Evolutionary conservation across 2,113 vertebrate species (phyloP), one percentile per base, ranked within the genome.

Genomic region (Istiophorus platypterus): DNA sequence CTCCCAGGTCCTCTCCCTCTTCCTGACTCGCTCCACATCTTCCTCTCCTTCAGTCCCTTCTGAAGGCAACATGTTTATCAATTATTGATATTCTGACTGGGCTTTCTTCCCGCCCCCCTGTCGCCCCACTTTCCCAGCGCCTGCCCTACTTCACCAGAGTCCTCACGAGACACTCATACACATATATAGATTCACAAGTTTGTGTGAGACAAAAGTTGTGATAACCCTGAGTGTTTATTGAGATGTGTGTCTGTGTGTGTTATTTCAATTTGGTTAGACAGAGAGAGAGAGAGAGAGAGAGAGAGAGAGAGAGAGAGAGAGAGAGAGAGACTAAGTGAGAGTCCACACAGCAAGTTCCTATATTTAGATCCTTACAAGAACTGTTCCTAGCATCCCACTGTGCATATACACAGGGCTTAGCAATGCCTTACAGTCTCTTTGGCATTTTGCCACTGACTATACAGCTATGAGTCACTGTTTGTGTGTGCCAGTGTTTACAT

Each of bases 11-110:
- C 56, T 72, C 81, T 66, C 58, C 72, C 45, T 49, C 76, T 17
- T 52, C 47, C 77, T 31, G 61, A n/a, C 37, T 67, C 68, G 56
- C 76, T 57, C 49, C 31, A 74, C 56, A 51, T 72, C 82, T 81
- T 81, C 78, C 45, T 87, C 78, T 85, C 74, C 61, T 80, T 83
- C 83, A 75, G 56, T 89, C 84, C 64, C 85, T 77, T 70, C 83
- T 90, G 91, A 91, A 87, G 88, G 87, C 86, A 90, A 89, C 91
- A 85, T 91, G 92, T 94, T 93, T 92, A 92, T 92, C 88, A 81
- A 92, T 93, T 92, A 93, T 93, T 93, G 93, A 94, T 93, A 91
- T 90, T 90, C 89, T 90, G 86, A 93, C 91, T 90, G 85, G 87
- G 87, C 80, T 89, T 57, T 41, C 85, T 80, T 89, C 87, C 89